A percentile compares a stretch with the other conserved stretches of the same genome.
Evolutionary conservation across 2,888 invertebrate species (phyloP).

Genomic region (Ganaspis brasiliensis): DNA sequence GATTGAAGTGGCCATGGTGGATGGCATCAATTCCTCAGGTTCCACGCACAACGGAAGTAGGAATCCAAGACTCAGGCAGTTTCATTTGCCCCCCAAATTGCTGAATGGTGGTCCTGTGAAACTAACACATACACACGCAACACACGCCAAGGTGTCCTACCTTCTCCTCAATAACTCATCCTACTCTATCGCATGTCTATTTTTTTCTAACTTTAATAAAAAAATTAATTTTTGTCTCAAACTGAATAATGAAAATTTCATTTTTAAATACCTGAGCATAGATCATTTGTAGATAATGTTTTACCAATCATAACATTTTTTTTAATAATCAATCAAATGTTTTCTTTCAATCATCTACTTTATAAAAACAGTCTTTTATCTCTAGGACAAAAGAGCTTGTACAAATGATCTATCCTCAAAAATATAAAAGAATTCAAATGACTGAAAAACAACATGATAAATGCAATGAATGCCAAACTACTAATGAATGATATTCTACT

Average conservation of each 20-base stretch:
- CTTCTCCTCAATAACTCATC: conserved; percentile 57
- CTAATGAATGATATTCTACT: conserved; percentile 36
- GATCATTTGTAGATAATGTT: background rate
- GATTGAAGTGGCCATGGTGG: conserved; percentile 68
- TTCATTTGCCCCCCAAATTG: conserved; percentile 70
- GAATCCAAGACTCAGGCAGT: conserved; percentile 68
- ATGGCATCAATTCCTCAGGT: conserved; percentile 64
- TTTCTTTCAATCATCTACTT: no score
- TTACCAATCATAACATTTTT: no score
- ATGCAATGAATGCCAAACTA: conserved; percentile 25
- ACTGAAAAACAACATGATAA: conserved; percentile 18
- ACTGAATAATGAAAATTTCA: background rate
- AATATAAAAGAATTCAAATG: conserved; percentile 5
- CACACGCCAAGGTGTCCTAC: conserved; percentile 78
- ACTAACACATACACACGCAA: conserved; percentile 81
- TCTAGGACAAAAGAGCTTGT: background rate
- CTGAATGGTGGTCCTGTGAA: conserved; percentile 78
- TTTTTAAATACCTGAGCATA: background rate
- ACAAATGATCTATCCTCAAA: conserved; percentile 13
- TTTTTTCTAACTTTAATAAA: conserved; percentile 30
- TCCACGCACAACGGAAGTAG: conserved; percentile 67
- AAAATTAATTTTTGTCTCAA: background rate
- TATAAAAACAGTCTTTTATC: no score
- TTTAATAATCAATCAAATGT: no score
- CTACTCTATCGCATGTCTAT: conserved; percentile 45